phyloP scores from a whole-genome alignment of 2,888 invertebrate genomes.

The Athripsodes cinereus region DNA sequence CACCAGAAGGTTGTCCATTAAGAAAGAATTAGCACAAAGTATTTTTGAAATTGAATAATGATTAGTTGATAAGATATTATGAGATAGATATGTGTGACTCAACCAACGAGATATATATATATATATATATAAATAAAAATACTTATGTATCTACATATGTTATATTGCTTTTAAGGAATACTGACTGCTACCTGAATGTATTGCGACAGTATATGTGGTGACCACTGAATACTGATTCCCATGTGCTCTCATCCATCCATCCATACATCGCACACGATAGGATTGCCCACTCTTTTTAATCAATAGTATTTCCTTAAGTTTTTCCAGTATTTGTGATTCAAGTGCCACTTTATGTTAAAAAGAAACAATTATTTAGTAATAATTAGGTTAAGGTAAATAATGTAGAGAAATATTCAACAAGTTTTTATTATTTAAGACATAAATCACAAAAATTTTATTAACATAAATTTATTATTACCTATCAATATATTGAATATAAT shows the following conservation, averaged over 20 bases:
- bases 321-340: conserved; percentile 73
- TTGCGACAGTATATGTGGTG: too few species aligned
- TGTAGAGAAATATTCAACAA: conserved; percentile 41
- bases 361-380: conserved; percentile 57
- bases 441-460: conserved; percentile 28
- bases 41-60: conserved; percentile 11
- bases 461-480: conserved; percentile 27
- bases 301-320: conserved; percentile 56
- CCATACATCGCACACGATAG: too few species aligned
- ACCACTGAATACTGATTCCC: too few species aligned
- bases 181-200: too few species aligned
- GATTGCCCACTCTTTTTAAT: too few species aligned
- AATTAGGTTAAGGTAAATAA: conserved; percentile 42
- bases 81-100: too few species aligned
- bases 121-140: too few species aligned
- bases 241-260: too few species aligned
- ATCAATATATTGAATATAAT: conserved; percentile 28
- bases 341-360: conserved; percentile 73
- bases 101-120: too few species aligned
- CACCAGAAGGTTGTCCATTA: neutral
- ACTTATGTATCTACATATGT: too few species aligned
- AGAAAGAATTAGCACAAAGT: conserved; percentile 8
- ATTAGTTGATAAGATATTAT: too few species aligned
- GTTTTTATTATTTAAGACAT: conserved; percentile 50
- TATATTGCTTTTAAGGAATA: too few species aligned